Conservation (phyloP, 2,113 vertebrate genomes). For the Aix galericulata region DNA sequence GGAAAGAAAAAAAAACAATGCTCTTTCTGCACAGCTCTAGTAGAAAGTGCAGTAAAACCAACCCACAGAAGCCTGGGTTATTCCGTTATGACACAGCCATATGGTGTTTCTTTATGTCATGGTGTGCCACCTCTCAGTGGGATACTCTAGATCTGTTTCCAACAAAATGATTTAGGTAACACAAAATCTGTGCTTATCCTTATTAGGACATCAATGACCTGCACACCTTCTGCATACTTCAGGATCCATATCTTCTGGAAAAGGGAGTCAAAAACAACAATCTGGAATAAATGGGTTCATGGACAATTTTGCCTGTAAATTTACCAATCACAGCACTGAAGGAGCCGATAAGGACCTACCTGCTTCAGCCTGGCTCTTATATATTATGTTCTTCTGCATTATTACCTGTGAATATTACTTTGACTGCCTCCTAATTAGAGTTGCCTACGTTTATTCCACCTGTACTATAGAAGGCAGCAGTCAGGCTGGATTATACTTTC, state of each 20-base stretch:
- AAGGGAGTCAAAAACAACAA: not conserved
- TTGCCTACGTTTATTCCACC: not conserved
- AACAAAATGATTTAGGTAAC: not conserved
- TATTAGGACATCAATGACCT: not conserved
- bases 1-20: not conserved
- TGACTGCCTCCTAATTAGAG: not conserved
- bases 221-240: not conserved
- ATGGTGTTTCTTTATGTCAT: rapidly evolving
- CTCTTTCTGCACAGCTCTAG: not conserved
- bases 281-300: not conserved
- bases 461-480: not conserved
- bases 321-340: not conserved
- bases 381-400: not conserved
- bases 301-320: not conserved
- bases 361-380: not conserved
- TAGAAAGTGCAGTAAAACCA: not conserved
- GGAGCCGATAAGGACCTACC: not conserved
- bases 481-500: not conserved
- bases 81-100: rapidly evolving
- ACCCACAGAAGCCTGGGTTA: rapidly evolving
- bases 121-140: rapidly evolving
- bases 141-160: not conserved
- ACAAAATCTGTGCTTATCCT: not conserved
- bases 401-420: not conserved
- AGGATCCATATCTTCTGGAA: not conserved